phyloP scores from a whole-genome alignment of 2,113 vertebrate species.

The Ornithorhynchus anatinus region DNA sequence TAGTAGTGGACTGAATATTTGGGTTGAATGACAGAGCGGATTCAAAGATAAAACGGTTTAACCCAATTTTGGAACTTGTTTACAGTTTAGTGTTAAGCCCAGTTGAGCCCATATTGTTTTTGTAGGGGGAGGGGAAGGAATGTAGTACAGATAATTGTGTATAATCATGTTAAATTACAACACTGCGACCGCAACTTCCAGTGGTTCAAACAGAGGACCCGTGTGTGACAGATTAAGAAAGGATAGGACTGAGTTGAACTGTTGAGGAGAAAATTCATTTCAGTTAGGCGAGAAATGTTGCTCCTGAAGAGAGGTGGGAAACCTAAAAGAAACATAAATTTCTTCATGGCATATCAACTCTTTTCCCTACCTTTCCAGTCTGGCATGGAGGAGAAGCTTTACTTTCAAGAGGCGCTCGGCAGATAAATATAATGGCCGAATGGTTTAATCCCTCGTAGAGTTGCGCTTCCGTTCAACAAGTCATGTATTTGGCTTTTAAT shows the following conservation, averaged over 20 bases:
- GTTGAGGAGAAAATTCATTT: not conserved
- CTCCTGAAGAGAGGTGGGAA: not conserved
- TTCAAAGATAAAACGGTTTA: not conserved
- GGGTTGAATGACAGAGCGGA: not conserved
- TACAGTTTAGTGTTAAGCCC: not conserved
- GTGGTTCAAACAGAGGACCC: not conserved
- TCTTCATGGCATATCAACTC: not conserved
- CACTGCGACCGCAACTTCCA: not conserved
- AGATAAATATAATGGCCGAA: not conserved
- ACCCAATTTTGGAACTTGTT: constrained; percentile 8
- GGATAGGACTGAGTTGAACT: not conserved
- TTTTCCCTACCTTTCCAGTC: not conserved
- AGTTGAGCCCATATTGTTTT: constrained; percentile 17
- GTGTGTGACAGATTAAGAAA: too few species aligned
- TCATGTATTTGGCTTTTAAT: not conserved
- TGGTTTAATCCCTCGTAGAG: not conserved
- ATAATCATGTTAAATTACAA: not conserved
- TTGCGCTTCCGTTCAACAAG: not conserved
- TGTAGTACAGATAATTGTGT: constrained; percentile 2
- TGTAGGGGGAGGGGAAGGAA: too few species aligned
- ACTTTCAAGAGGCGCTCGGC: not conserved
- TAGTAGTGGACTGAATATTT: not conserved
- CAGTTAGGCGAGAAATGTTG: not conserved
- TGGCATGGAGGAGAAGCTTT: not conserved
- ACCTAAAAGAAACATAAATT: not conserved